Base-by-base conservation (phyloP, 2,797 vertebrate species). In the Distichodus sexfasciatus region DNA sequence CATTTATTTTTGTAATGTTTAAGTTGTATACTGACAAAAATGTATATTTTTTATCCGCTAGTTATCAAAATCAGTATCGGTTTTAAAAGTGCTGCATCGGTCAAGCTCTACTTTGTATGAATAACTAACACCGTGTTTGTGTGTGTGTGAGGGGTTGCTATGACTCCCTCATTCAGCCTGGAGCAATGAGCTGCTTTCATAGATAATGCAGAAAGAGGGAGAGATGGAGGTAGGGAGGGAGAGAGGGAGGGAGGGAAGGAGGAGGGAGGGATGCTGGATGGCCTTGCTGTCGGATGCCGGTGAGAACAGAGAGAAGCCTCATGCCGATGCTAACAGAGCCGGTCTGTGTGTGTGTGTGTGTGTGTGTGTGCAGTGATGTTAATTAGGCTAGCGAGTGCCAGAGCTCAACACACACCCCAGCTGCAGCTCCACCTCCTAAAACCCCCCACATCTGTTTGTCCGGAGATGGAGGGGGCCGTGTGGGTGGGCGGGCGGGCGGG, bases 251-350 rank as follows among this genome's bases (percentile, higher is more conserved):
- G 51, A 17, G 54, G 26, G 70, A n/a, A n/a, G n/a, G n/a, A n/a
- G n/a, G 33, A 70, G 23, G 6, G 36, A 23, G 54, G 15, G 51
- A 17, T 46, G 26, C 70, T 70, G 55, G 59, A 75, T 65, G 55
- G 62, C 40, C 54, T 70, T 60, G 61, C 61, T 46, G 54, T 66
- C 43, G 19, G 44, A 65, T 44, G 57, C 60, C 57, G 64, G 26
- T 44, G 66, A 76, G 72, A 70, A 59, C 66, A 74, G 50, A 50
- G 59, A 59, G 50, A 53, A 50, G 24, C 73, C 81, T 89, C 81
- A 75, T 82, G 80, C 77, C 83, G 81, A 87, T 84, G 88, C 87
- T 88, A 88, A 90, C 89, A 90, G 85, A 60, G 88, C 86, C 84
- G 82, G 87, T 88, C 89, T 86, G 82, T 61, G 65, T 83, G 84